Base-by-base conservation (phyloP, 92 coral and sea anemone species). In the Zoanthus sociatus region DNA sequence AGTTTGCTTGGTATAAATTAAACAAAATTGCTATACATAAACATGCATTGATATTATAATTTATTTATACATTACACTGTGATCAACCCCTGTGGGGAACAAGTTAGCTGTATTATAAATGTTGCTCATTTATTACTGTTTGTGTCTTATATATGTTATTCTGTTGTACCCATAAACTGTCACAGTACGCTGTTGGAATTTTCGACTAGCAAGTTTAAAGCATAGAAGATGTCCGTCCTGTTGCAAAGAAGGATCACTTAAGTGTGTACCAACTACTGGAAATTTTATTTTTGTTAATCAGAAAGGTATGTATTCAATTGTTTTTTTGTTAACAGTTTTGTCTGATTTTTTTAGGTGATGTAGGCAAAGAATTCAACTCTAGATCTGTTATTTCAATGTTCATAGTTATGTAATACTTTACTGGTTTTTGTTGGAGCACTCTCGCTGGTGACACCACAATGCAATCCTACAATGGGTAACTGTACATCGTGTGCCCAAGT, bases 221-320 rank as follows among this genome's bases (percentile, higher is more conserved):
- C 21, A 37, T 13, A 68, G 44, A 42, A 37, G 21, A 37, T 72
- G 77, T 9, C 77, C 77, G 15, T 72, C 77, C 37, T 72, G 77
- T 72, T 72, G 77, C 5, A 44, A 20, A 72, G 77, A 33, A 72
- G 77, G 77, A 72, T 72, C 77, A 1, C 14, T 72, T 11, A 72
- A 72, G 77, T 72, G 77, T 16, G 16, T 77, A 20, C 76, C 89
- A 77, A 77, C 89, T 31, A 13, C 89, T 42, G 84, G 84, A 4
- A 48, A 32, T 31, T n/a, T 86, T 30, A 86, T 86, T 45, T 54
- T 86, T 20, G 84, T 86, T 2, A 86, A 86, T 58, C 67, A 86
- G 18, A 86, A 86, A 86, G 89, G 83, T 86, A 70, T 66, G 18
- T 66, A 31, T n/a, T 66, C 13, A n/a, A 66, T 66, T 26, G 26